A percentile compares a stretch with the other conserved stretches of the same genome.
phyloP scores from a whole-genome alignment of 2,888 invertebrate genomes.

The Cataglyphis rosenhaueri region DNA sequence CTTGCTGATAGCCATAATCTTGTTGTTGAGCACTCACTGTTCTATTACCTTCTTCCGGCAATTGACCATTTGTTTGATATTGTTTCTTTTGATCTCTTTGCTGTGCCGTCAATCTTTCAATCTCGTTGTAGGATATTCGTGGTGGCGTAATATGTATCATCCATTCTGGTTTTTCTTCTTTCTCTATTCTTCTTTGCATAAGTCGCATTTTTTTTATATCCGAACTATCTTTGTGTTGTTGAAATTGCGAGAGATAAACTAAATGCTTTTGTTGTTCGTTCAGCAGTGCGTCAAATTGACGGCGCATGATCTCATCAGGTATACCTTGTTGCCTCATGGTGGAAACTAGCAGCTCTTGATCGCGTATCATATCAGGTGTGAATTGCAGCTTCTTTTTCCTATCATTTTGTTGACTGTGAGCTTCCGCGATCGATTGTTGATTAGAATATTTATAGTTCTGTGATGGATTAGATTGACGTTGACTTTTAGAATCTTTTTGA shows the following conservation, averaged over 20 bases:
- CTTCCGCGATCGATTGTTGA: background rate
- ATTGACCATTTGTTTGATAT: background rate
- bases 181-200: conserved; percentile 46
- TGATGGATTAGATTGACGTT: background rate
- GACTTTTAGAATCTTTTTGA: background rate
- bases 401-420: background rate
- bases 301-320: conserved; percentile 77
- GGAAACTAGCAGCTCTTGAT: conserved; percentile 78
- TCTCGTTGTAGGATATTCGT: conserved; percentile 72
- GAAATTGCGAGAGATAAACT: conserved; percentile 64
- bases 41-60: background rate
- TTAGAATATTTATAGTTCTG: background rate
- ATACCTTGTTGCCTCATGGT: conserved; percentile 80
- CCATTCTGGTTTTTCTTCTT: conserved; percentile 81
- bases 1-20: background rate
- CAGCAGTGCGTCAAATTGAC: conserved; percentile 80
- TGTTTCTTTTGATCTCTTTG: background rate
- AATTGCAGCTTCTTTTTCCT: conserved; percentile 68
- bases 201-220: background rate
- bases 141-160: conserved; percentile 80
- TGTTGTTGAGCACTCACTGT: conserved; percentile 16
- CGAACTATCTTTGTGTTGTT: conserved; percentile 34
- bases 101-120: conserved; percentile 53
- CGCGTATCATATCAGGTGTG: conserved; percentile 78
- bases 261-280: conserved; percentile 80